These are phyloP conservation scores for Pedetes capensis DNA, from an alignment of 2,113 vertebrate species.

Conservation along the genomic window DNA sequence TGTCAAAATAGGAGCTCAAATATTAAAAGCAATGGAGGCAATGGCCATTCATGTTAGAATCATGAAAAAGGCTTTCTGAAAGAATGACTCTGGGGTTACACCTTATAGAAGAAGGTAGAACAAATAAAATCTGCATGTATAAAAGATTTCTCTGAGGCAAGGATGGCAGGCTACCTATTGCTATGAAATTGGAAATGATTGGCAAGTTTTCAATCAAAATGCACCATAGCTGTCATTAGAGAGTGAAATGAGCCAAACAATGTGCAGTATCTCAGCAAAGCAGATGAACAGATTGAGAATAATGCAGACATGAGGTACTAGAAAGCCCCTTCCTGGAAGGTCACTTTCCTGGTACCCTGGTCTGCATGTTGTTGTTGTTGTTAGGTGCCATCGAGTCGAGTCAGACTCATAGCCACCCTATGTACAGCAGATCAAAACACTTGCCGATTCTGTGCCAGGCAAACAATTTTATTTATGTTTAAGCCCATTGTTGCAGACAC, in stretches of 20 bases:
- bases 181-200: slow-evolving; percentile 38
- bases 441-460: too few species aligned
- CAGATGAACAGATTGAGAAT: slow-evolving; percentile 49
- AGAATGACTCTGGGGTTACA: not conserved
- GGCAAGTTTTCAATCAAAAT: slow-evolving; percentile 68
- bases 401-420: too few species aligned
- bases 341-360: not conserved
- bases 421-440: too few species aligned
- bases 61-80: not conserved
- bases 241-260: slow-evolving; percentile 33
- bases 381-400: too few species aligned
- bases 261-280: slow-evolving; percentile 17
- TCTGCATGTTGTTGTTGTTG: too few species aligned
- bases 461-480: too few species aligned
- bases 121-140: not conserved
- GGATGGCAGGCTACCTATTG: slow-evolving; percentile 46
- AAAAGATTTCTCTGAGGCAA: slow-evolving; percentile 26
- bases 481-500: too few species aligned
- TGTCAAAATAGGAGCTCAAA: slow-evolving; percentile 53
- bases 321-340: not conserved
- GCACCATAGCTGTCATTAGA: slow-evolving; percentile 38
- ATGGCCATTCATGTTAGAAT: not conserved
- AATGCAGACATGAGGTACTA: not conserved
- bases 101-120: not conserved
- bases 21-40: not conserved